Evolutionary conservation across 2,888 invertebrate genomes (phyloP), one percentile per base, ranked within the genome.

Genomic region (Caenorhabditis wallacei): DNA sequence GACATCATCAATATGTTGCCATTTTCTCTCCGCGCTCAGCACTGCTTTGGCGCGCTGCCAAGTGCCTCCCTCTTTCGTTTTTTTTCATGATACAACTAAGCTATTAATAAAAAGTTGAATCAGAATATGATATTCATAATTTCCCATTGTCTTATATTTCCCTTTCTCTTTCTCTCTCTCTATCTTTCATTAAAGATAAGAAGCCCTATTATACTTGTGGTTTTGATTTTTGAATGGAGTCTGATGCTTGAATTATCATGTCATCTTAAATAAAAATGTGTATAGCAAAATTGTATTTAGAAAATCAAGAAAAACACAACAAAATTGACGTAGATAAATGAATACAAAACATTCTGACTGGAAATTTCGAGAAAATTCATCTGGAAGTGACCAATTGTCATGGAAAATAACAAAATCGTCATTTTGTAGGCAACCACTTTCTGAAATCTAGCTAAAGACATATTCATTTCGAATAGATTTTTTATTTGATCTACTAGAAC

Each of bases 1-100:
- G 82, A 82, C 82, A 78, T 82, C 82, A 82, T 56, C 61, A 66
- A 71, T 78, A 63, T 78, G 78, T 78, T 78, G 78, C 78, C 78
- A 74, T 54, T 30, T 26, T 46, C 30, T 30, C 30, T 30, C 30
- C 30, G 30, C 30, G 22, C 72, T 35, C 56, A 64, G 74, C 74
- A 64, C 53, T 48, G 35, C 54, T 40, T 59, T 75, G 75, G 75
- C 75, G 57, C 68, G 22, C 40, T 53, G 68, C 68, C 68, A 76
- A 64, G 64, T 63, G 11, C 35, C 56, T 54, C 18, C 40, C 46
- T 43, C 59, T 13, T 37, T 22, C 59, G 40, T 40, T 40, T 2
- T 61, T 61, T 46, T 24, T 40, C 35, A 26, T 16, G 43, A 22
- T 37, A 5, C 24, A 57, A 40, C 24, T n/a, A 53, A 53, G 24